Conservation (phyloP, 2,888 invertebrate species). For the Tyria jacobaeae region DNA sequence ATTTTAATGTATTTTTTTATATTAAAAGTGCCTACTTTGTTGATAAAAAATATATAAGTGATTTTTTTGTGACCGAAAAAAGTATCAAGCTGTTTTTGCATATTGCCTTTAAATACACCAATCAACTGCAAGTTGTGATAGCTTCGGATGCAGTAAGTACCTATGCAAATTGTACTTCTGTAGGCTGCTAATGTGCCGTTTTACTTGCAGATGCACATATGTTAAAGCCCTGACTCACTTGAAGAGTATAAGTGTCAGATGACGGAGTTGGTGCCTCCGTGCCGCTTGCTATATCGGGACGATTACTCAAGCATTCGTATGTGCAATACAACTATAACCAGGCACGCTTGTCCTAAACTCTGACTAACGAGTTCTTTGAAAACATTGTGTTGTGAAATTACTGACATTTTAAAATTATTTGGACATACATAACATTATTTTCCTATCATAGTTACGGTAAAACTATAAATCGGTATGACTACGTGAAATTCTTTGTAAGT, state of each 20-base stretch:
- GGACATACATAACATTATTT: not conserved
- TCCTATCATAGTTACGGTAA: not conserved
- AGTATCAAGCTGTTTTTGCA: too few relatives aligned
- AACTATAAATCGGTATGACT: too few relatives aligned
- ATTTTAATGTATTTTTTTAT: too few relatives aligned
- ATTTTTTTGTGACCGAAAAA: not conserved
- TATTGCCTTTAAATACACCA: not conserved
- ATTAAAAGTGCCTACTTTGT: too few relatives aligned
- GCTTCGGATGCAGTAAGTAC: not conserved
- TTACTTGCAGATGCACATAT: slow-evolving; percentile 60
- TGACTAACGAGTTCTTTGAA: slow-evolving; percentile 46
- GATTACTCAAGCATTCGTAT: slow-evolving; percentile 69
- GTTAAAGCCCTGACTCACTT: slow-evolving; percentile 62
- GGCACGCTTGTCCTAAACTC: slow-evolving; percentile 41
- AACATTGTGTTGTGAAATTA: slow-evolving; percentile 15
- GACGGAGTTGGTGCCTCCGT: slow-evolving; percentile 51
- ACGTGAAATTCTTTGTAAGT: too few relatives aligned
- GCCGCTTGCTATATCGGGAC: slow-evolving; percentile 70
- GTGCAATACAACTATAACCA: slow-evolving; percentile 30
- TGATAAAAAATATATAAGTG: not conserved
- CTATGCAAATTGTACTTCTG: slow-evolving; percentile 13
- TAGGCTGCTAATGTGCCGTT: slow-evolving; percentile 35
- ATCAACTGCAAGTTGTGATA: not conserved
- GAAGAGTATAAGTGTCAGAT: slow-evolving; percentile 50
- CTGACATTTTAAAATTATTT: slow-evolving; percentile 1